These are phyloP conservation scores for Amphiprion ocellaris DNA, from an alignment of 2,113 vertebrate species.

Conservation along the genomic window DNA sequence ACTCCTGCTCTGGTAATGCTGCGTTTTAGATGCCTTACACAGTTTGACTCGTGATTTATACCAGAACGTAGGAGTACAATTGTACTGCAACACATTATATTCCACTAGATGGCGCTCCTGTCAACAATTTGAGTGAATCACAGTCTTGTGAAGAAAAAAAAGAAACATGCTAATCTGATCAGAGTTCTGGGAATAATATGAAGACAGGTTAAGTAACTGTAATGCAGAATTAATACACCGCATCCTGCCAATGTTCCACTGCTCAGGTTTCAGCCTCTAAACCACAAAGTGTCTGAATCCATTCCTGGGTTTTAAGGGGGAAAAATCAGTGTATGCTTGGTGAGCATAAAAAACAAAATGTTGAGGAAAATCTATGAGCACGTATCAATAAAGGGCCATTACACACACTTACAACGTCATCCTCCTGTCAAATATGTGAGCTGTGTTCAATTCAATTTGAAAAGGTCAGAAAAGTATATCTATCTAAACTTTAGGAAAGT, in stretches of 20 bases:
- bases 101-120: slow-evolving; percentile 50
- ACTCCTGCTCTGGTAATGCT: too few species aligned
- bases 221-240: background rate
- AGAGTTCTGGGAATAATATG: background rate
- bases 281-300: background rate
- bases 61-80: too few species aligned
- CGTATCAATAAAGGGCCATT: slow-evolving; percentile 9
- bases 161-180: background rate
- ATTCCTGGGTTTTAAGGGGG: background rate
- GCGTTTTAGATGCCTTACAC: too few species aligned
- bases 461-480: slow-evolving; percentile 22
- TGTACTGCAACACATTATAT: background rate
- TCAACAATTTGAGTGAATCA: background rate
- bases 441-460: background rate
- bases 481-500: slow-evolving; percentile 35
- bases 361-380: background rate
- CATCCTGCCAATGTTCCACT: background rate
- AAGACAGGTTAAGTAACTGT: background rate
- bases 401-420: background rate
- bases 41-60: too few species aligned
- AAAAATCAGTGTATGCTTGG: background rate
- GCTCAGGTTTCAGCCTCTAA: background rate
- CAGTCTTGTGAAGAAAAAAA: background rate
- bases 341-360: slow-evolving; percentile 2
- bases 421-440: background rate